Evolutionary conservation across 2,113 vertebrate species (phyloP), one percentile per base, ranked within the genome.

Genomic region (Ranitomeya imitator): DNA sequence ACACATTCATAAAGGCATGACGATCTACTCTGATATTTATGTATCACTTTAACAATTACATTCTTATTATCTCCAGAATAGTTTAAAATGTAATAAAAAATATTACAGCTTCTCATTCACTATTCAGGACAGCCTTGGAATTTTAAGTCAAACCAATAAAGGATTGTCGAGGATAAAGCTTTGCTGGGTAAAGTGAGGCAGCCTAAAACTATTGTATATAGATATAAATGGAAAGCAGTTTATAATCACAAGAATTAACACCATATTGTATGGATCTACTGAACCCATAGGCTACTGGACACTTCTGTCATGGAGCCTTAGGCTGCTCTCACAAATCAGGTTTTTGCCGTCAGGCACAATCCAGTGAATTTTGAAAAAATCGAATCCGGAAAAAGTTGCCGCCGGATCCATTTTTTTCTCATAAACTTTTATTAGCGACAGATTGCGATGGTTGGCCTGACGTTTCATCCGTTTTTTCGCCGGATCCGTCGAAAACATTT

Each of bases 81-180:
- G 16, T 74, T 7, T 37, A 7, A 74, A 3, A 37, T 74, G 7
- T 51, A 74, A 74, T 74, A 52, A 80, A 80, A 80, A 59, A 16
- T 52, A 23, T 13, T 60, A 26, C 3, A 80, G 45, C 6, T 67
- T 52, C 9, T 63, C 18, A 83, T 16, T 8, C 7, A 51, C 16
- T 82, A 26, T 14, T 31, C 18, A 45, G 10, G 60, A 83, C 18
- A 52, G 31, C 13, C 37, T 31, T 45, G 31, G 12, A 31, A 52
- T 83, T 83, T 69, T 52, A 65, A 54, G 59, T 15, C 45, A 65
- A 83, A 23, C 61, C 7, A 54, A 51, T 65, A 83, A 65, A 54
- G 81, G 61, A 54, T 67, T 69, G 61, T 12, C 15, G 45, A 83
- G 61, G 61, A 67, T 83, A 83, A 69, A 67, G 61, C 61, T 83